phyloP scores from a whole-genome alignment of 1,140 invertebrate species.

The Lamellibrachia luymesi region DNA sequence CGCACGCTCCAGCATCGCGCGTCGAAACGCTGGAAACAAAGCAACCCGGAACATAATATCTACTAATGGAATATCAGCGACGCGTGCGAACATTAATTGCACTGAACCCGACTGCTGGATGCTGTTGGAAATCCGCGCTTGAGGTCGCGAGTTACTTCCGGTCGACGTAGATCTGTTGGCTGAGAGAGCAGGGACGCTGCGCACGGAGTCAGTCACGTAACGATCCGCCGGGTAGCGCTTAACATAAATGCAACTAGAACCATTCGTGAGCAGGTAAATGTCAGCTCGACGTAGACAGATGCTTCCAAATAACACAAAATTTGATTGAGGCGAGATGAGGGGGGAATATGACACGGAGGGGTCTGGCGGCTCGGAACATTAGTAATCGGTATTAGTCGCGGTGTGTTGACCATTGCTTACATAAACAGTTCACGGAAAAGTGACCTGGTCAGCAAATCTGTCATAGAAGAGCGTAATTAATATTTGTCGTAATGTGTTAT shows the following conservation, averaged over 20 bases:
- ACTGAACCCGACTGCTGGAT: not conserved
- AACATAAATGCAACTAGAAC: not conserved
- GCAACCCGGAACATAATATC: not conserved
- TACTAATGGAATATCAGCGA: conserved; percentile 1
- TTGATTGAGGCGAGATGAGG: not conserved
- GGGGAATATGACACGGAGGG: not conserved
- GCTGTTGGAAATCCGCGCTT: not conserved
- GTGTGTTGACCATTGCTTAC: not conserved
- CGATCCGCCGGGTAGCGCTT: not conserved
- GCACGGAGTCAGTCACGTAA: not conserved
- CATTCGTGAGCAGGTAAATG: not conserved
- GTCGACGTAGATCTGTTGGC: not conserved
- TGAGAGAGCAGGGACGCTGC: not conserved
- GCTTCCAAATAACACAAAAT: not conserved
- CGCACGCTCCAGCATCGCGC: not conserved
- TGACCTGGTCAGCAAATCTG: not conserved
- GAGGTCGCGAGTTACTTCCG: not conserved
- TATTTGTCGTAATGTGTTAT: no score
- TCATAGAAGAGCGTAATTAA: not conserved
- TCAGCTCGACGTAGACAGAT: not conserved
- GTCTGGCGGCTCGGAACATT: not conserved
- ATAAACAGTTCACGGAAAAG: not conserved
- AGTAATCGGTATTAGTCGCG: not conserved
- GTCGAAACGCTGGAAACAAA: not conserved
- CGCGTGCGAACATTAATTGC: not conserved